Conservation (phyloP, 2,888 invertebrate genomes). For the Plebejus melissa region DNA sequence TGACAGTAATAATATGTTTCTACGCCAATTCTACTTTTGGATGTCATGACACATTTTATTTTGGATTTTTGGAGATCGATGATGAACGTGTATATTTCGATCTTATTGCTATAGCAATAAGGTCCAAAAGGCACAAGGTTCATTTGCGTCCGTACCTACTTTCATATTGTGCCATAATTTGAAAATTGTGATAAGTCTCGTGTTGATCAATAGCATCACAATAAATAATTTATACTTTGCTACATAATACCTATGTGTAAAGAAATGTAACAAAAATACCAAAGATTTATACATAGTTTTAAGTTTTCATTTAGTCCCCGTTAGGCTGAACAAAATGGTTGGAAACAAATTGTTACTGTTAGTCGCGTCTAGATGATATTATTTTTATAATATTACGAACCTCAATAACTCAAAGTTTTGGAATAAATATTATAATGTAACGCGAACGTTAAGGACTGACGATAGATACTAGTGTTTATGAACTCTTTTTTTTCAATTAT, state of each 20-base stretch:
- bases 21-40: constrained; percentile 47
- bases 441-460: constrained; percentile 68
- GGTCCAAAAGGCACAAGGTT: background rate
- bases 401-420: constrained; percentile 60
- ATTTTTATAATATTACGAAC: constrained; percentile 68
- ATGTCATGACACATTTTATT: constrained; percentile 20
- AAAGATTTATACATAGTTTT: constrained; percentile 73
- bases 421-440: constrained; percentile 55
- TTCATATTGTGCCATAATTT: constrained; percentile 49
- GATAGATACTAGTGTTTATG: constrained; percentile 53
- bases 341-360: constrained; percentile 79
- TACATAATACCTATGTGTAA: constrained; percentile 25
- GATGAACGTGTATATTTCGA: background rate
- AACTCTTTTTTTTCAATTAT: constrained; percentile 31
- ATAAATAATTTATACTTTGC: constrained; percentile 41
- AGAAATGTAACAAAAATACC: constrained; percentile 51
- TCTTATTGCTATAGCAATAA: background rate
- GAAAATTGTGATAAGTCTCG: constrained; percentile 34
- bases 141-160: constrained; percentile 22
- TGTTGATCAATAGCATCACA: constrained; percentile 55
- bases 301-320: constrained; percentile 59
- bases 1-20: constrained; percentile 76
- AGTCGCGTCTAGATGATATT: constrained; percentile 51
- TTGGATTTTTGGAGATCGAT: background rate
- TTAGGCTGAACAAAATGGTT: constrained; percentile 50